phyloP scores from a whole-genome alignment of 2,113 vertebrate species.

The Syngnathus floridae region DNA sequence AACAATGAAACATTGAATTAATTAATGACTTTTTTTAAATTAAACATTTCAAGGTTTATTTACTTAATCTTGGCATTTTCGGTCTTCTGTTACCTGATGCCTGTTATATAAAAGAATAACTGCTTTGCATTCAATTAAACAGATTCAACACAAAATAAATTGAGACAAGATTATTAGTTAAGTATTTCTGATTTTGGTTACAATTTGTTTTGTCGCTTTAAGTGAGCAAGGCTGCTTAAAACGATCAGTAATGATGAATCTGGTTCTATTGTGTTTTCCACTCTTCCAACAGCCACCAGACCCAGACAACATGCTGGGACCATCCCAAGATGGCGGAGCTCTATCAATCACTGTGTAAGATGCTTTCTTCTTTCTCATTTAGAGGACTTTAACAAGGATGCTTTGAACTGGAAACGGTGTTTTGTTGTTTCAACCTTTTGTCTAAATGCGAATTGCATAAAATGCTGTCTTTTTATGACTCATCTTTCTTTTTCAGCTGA shows the following conservation, averaged over 20 bases:
- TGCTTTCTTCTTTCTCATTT: background rate
- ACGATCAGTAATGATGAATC: background rate
- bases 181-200: too few species aligned
- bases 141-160: background rate
- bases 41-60: too few species aligned
- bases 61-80: too few species aligned
- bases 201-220: background rate
- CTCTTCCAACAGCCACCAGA: conserved; percentile 81
- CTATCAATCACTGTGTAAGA: conserved; percentile 97
- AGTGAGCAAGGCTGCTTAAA: background rate
- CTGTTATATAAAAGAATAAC: too few species aligned
- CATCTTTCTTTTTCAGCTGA: conserved; percentile 39
- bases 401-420: too few species aligned
- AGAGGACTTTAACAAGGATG: too few species aligned
- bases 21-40: too few species aligned
- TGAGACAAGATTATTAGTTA: background rate
- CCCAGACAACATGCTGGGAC: conserved; percentile 98
- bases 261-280: conserved; percentile 39
- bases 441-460: too few species aligned
- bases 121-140: too few species aligned
- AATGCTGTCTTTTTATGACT: background rate
- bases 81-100: too few species aligned
- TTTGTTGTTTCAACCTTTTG: too few species aligned
- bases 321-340: conserved; percentile 99
- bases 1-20: too few species aligned